These are phyloP conservation scores for Atrina japonica DNA, from an alignment of 2,888 invertebrate species.

Conservation along the genomic window DNA sequence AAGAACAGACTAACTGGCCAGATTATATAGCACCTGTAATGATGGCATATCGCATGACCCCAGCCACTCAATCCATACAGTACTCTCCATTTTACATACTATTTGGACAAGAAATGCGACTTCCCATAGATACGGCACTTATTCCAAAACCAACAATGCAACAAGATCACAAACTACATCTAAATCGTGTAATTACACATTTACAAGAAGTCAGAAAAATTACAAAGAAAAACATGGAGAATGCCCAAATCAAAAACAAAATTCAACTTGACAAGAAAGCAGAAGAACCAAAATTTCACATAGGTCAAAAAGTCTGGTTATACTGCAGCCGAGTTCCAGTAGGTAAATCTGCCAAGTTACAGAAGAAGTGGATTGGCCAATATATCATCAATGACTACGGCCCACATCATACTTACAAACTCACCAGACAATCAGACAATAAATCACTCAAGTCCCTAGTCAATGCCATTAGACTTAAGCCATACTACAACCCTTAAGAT, in stretches of 20 bases:
- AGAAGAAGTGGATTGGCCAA: not conserved
- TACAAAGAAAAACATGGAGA: not conserved
- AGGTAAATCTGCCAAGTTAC: not conserved
- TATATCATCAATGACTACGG: not conserved
- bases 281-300: not conserved
- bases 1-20: too few relatives aligned
- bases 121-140: not conserved
- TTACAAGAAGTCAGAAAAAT: not conserved
- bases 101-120: slow-evolving; percentile 8
- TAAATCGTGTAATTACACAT: not conserved
- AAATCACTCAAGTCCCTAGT: slow-evolving; percentile 12
- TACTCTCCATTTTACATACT: not conserved
- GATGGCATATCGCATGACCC: not conserved
- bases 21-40: too few relatives aligned
- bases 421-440: not conserved
- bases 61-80: slow-evolving; percentile 5
- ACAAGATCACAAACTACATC: not conserved
- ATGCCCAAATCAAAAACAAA: slow-evolving; percentile 1
- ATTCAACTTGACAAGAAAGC: slow-evolving; percentile 7
- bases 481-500: not conserved
- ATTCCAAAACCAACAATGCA: not conserved
- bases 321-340: not conserved
- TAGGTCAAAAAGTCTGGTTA: slow-evolving; percentile 1
- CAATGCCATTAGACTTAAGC: slow-evolving; percentile 17
- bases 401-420: not conserved